Conservation (phyloP, 2,113 vertebrate species). For the Platichthys stellatus region DNA sequence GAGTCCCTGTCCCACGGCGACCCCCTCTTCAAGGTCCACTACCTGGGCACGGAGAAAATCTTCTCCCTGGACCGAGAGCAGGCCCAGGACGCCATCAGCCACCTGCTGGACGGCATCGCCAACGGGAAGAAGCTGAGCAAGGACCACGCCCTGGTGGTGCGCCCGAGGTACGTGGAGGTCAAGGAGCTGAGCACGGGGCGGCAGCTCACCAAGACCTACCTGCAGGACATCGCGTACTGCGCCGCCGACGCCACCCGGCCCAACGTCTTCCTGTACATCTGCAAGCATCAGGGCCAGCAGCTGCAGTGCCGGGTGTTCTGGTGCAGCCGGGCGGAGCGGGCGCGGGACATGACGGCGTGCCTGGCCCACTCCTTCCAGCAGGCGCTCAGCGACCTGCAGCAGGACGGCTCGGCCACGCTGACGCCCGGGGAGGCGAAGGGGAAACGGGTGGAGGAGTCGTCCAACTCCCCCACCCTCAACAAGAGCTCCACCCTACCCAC, state of each 20-base stretch:
- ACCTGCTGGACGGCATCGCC: conserved; percentile 71
- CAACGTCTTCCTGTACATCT: conserved; percentile 86
- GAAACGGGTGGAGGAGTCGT: conserved; percentile 58
- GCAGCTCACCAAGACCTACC: conserved; percentile 86
- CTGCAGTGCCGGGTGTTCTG: conserved; percentile 86
- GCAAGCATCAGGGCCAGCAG: conserved; percentile 83
- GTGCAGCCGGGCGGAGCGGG: conserved; percentile 83
- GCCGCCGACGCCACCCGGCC: conserved; percentile 76
- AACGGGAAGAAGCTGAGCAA: conserved; percentile 78
- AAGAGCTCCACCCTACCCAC: conserved; percentile 80
- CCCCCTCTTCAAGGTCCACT: conserved; percentile 85
- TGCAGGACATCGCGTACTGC: conserved; percentile 86
- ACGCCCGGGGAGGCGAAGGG: conserved; percentile 38
- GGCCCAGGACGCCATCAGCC: conserved; percentile 80
- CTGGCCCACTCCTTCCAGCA: conserved; percentile 83
- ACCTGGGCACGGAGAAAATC: conserved; percentile 84
- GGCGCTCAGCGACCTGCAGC: conserved; percentile 83
- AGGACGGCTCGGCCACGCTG: conserved; percentile 65
- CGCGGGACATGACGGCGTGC: conserved; percentile 81
- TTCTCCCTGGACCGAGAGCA: conserved; percentile 84
- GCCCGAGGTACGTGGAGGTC: conserved; percentile 83
- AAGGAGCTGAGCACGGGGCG: conserved; percentile 85
- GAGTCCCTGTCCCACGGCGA: conserved; percentile 85
- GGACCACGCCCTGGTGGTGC: conserved; percentile 85
- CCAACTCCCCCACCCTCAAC: conserved; percentile 33